Conservation (phyloP, 1,140 invertebrate species). For the Heterodera schachtii region DNA sequence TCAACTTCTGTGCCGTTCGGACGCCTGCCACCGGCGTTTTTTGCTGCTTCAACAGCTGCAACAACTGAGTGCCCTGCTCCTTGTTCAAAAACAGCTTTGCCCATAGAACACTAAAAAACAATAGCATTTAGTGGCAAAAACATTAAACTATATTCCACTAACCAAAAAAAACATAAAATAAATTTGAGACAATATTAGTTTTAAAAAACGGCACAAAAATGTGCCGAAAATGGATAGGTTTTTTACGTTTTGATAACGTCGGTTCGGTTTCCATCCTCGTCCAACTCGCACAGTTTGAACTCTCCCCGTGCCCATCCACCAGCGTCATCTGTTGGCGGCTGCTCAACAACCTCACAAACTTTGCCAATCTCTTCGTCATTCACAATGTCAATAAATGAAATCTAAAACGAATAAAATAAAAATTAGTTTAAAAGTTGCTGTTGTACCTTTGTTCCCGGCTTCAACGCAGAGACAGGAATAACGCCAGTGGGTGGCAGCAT, state of each 20-base stretch:
- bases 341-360: slow-evolving; percentile 33
- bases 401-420: background rate
- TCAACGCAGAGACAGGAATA: slow-evolving; percentile 48
- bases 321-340: slow-evolving; percentile 43
- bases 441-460: slow-evolving; percentile 29
- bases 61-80: slow-evolving; percentile 21
- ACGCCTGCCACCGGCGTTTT: background rate
- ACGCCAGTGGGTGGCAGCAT: slow-evolving; percentile 52
- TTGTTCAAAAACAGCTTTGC: slow-evolving; percentile 47
- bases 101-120: slow-evolving; percentile 49
- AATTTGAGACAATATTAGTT: too few species aligned
- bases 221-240: too few species aligned
- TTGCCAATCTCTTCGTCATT: slow-evolving; percentile 39
- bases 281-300: slow-evolving; percentile 43
- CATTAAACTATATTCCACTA: background rate
- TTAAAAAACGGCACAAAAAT: too few species aligned
- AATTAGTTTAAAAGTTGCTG: background rate
- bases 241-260: slow-evolving; percentile 10
- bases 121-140: background rate
- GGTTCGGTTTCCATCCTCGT: slow-evolving; percentile 28
- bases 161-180: too few species aligned
- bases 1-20: background rate
- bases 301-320: slow-evolving; percentile 54
- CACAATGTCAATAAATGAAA: slow-evolving; percentile 25
- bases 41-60: slow-evolving; percentile 11